Evolutionary conservation across 2,888 invertebrate genomes (phyloP).

Genomic region (Thera obeliscata): DNA sequence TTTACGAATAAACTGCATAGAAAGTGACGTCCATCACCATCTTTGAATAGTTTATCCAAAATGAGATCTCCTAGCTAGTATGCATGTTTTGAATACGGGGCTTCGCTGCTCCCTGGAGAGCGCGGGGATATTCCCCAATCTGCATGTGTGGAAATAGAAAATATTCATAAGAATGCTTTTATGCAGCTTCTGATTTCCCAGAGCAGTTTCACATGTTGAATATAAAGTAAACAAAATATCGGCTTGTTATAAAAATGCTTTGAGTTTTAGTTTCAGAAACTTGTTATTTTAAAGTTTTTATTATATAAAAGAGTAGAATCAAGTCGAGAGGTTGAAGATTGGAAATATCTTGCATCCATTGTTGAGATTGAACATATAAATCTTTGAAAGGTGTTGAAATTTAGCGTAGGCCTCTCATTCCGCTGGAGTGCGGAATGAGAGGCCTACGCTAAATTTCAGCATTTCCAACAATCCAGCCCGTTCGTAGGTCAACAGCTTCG

Average conservation of each 20-base stretch:
- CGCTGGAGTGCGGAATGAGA: too few relatives aligned
- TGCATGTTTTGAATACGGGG: conserved; percentile 31
- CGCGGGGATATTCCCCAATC: conserved; percentile 24
- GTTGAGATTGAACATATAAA: background rate
- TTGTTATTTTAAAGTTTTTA: background rate
- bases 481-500: conserved; percentile 18
- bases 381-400: background rate
- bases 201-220: conserved; percentile 26
- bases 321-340: too few relatives aligned
- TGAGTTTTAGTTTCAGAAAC: background rate
- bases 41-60: conserved; percentile 33
- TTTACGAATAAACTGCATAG: background rate
- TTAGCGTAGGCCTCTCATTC: background rate
- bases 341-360: background rate
- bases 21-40: conserved; percentile 24
- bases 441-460: background rate
- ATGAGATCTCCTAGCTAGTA: conserved; percentile 24
- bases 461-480: conserved; percentile 5
- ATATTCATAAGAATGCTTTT: conserved; percentile 40
- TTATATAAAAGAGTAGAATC: too few relatives aligned
- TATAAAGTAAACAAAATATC: conserved; percentile 26
- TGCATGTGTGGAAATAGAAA: conserved; percentile 36
- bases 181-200: conserved; percentile 34
- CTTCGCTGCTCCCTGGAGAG: conserved; percentile 18
- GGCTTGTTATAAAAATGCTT: conserved; percentile 10